Evolutionary conservation across 2,797 vertebrate species (phyloP).

Genomic region (Sphenopsis melanotis): DNA sequence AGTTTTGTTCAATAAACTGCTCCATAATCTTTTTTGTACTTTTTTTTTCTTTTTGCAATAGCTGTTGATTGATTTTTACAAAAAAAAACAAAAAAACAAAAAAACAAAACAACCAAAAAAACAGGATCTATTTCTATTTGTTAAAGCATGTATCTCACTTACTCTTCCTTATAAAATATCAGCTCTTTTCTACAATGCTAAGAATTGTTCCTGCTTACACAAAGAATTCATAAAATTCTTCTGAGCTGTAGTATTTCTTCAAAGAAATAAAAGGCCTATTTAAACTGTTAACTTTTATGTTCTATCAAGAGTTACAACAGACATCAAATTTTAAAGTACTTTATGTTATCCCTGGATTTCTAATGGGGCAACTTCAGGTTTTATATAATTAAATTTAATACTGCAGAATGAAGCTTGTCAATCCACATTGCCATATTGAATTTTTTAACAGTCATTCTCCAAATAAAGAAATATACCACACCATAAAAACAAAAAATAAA

Average conservation of each 20-base stretch:
- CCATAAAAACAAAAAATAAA: slow-evolving; percentile 24
- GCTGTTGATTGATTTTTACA: background rate
- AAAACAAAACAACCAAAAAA: rapidly evolving
- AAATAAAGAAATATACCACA: background rate
- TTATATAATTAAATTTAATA: slow-evolving; percentile 35
- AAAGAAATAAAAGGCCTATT: background rate
- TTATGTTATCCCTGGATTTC: background rate
- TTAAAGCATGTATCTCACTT: background rate
- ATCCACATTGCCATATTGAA: background rate
- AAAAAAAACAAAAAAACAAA: rapidly evolving
- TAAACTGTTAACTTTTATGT: slow-evolving; percentile 48
- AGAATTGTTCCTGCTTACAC: background rate
- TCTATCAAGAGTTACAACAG: slow-evolving; percentile 38
- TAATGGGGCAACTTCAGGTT: slow-evolving; percentile 6
- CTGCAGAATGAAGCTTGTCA: slow-evolving; percentile 24
- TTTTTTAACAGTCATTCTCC: background rate
- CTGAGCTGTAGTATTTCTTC: background rate
- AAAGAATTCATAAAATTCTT: background rate
- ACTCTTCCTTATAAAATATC: background rate
- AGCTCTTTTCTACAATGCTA: background rate
- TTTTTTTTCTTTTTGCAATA: background rate
- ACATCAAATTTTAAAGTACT: slow-evolving; percentile 49
- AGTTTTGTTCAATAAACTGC: background rate
- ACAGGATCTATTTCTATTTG: background rate
- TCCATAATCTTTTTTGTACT: background rate